A percentile compares a stretch with the other conserved stretches of the same genome.
These are phyloP conservation scores for Rhopalosiphum nymphaeae DNA, from an alignment of 2,888 invertebrate species.

Conservation along the genomic window DNA sequence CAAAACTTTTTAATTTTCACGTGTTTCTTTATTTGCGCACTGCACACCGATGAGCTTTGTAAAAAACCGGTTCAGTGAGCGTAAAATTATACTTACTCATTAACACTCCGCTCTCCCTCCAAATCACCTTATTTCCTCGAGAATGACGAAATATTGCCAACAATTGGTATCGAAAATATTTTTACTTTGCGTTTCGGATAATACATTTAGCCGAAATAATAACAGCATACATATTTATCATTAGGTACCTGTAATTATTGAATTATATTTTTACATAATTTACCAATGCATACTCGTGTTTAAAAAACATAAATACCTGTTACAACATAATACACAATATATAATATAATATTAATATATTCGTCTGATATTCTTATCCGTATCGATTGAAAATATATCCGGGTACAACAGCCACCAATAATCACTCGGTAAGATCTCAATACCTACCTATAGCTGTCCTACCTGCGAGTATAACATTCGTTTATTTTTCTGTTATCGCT, in stretches of 20 bases:
- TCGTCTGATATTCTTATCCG: background rate
- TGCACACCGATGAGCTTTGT: background rate
- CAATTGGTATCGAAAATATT: background rate
- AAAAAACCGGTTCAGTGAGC: background rate
- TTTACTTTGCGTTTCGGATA: background rate
- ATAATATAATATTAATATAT: background rate
- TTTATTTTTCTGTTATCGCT: background rate
- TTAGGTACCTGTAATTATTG: background rate
- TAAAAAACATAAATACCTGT: background rate
- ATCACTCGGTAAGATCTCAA: background rate
- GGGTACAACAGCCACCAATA: background rate
- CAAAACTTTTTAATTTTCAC: background rate
- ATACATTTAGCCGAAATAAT: background rate
- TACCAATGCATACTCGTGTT: background rate
- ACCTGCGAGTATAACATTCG: background rate
- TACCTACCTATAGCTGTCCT: too few relatives aligned
- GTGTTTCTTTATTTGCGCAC: background rate
- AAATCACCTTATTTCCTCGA: background rate
- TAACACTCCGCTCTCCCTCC: background rate
- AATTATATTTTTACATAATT: background rate
- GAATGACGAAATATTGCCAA: background rate
- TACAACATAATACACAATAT: background rate
- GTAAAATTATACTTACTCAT: background rate
- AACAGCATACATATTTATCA: background rate
- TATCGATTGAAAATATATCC: too few relatives aligned